Percentiles rank a stretch among this genome's conserved stretches.
These are phyloP conservation scores for Rhabdomys dilectus DNA, from an alignment of 2,113 vertebrate genomes.

Conservation along the genomic window DNA sequence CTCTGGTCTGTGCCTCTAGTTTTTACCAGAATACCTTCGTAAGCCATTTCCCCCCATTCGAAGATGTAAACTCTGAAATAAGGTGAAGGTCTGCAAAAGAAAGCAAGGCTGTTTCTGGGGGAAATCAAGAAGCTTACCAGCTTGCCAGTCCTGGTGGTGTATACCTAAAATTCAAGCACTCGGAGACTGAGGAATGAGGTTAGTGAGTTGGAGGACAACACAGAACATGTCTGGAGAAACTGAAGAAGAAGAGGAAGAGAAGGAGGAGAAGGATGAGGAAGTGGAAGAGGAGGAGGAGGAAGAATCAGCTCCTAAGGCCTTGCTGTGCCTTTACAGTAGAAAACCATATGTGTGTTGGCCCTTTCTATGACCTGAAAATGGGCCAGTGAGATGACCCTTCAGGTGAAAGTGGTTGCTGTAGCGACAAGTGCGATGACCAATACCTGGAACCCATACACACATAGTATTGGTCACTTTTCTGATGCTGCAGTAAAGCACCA, in stretches of 20 bases:
- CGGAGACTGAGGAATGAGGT: too few species aligned
- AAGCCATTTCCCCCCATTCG: background rate
- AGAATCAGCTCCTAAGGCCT: background rate
- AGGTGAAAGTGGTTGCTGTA: background rate
- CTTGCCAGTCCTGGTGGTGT: background rate
- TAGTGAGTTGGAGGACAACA: background rate
- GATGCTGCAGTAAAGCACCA: background rate
- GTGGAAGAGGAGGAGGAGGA: background rate
- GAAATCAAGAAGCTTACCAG: background rate
- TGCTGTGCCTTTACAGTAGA: background rate
- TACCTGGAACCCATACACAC: background rate
- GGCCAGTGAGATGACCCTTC: background rate
- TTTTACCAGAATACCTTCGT: slow-evolving; percentile 7
- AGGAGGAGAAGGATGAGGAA: background rate
- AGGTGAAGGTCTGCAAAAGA: background rate
- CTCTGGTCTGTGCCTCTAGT: background rate
- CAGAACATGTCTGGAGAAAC: too few species aligned
- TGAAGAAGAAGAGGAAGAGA: background rate
- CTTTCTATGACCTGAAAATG: background rate
- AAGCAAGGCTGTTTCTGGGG: background rate
- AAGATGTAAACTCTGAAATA: background rate
- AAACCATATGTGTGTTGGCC: background rate
- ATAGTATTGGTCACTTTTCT: background rate
- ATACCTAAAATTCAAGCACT: background rate
- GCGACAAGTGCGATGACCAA: background rate